These are phyloP conservation scores for Taphrorychus bicolor DNA, from an alignment of 2,888 invertebrate species.

Conservation along the genomic window DNA sequence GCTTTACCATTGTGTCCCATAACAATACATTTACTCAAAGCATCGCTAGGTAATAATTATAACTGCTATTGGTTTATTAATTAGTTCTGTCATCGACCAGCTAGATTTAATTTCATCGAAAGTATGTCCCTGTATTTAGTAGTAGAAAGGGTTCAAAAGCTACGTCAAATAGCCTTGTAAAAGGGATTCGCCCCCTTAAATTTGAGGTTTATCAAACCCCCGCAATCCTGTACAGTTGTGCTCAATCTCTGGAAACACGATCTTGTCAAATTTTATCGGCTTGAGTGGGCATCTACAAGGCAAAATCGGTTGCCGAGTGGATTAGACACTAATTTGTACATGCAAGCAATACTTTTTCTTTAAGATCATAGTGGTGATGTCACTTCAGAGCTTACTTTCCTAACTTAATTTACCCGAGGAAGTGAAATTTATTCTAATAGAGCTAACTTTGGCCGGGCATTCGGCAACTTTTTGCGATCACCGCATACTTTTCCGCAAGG, in stretches of 20 bases:
- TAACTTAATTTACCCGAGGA: neutral
- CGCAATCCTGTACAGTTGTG: neutral
- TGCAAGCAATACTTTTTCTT: no score
- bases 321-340: neutral
- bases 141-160: neutral
- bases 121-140: neutral
- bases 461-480: neutral
- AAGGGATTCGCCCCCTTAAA: slow-evolving; percentile 1
- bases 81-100: neutral
- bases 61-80: neutral
- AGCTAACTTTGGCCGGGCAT: neutral
- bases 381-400: no score
- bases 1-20: slow-evolving; percentile 6
- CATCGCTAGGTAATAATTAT: neutral
- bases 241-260: slow-evolving; percentile 15
- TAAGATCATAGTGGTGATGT: no score
- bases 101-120: neutral
- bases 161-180: neutral
- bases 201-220: slow-evolving; percentile 13
- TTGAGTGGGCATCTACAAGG: slow-evolving; percentile 4
- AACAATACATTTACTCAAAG: slow-evolving; percentile 1
- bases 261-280: slow-evolving; percentile 17
- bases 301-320: neutral
- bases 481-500: slow-evolving; percentile 16
- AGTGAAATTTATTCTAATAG: neutral